Conservation (phyloP, 1,140 invertebrate genomes). For the Formica exsecta region DNA sequence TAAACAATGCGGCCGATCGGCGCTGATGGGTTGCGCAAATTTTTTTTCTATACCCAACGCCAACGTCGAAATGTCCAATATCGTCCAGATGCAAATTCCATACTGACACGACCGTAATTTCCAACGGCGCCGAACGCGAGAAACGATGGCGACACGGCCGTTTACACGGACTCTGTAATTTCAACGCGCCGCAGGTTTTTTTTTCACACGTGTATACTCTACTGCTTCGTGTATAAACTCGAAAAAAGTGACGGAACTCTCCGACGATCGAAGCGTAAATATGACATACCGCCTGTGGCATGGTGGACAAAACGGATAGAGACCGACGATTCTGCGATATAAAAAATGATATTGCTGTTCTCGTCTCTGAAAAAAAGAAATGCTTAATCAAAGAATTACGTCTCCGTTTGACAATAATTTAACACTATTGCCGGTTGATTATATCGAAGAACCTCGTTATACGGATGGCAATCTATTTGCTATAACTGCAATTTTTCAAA, state of each 20-base stretch:
- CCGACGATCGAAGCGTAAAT: slow-evolving; percentile 11
- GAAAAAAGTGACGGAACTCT: slow-evolving; percentile 16
- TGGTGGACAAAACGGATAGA: not conserved
- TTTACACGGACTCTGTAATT: slow-evolving; percentile 52
- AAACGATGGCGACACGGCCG: slow-evolving; percentile 15
- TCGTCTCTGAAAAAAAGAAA: not conserved
- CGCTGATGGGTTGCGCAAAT: slow-evolving; percentile 66
- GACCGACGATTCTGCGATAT: not conserved
- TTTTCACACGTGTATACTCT: not conserved
- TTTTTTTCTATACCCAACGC: slow-evolving; percentile 44
- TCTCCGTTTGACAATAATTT: not conserved
- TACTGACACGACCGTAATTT: slow-evolving; percentile 54
- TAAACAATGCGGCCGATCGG: slow-evolving; percentile 54
- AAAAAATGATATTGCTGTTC: not conserved
- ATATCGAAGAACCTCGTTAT: slow-evolving; percentile 35
- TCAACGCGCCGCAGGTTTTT: slow-evolving; percentile 12
- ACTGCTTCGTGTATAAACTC: slow-evolving; percentile 10
- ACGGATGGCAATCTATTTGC: slow-evolving; percentile 22
- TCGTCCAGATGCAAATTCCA: slow-evolving; percentile 52
- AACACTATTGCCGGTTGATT: slow-evolving; percentile 33
- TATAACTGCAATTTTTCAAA: slow-evolving; percentile 42
- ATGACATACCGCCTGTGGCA: not conserved
- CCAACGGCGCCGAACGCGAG: slow-evolving; percentile 26
- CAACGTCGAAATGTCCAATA: slow-evolving; percentile 53
- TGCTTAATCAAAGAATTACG: not conserved